phyloP scores from a whole-genome alignment of 2,113 vertebrate species.

The Lophotis ruficrista region DNA sequence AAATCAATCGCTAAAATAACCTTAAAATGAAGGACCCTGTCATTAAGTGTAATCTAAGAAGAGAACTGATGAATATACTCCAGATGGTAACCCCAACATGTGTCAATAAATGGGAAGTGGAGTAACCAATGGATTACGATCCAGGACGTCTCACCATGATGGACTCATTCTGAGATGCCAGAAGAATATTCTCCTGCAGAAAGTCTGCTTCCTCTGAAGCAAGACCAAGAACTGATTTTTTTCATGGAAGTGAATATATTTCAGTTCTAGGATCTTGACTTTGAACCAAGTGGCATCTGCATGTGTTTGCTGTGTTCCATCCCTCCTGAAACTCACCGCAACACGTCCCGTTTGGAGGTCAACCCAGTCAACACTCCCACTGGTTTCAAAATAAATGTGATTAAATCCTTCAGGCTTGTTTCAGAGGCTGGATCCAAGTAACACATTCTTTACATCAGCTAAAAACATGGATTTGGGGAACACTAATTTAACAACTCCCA shows the following conservation, averaged over 20 bases:
- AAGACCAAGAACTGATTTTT: background rate
- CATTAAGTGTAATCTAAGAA: background rate
- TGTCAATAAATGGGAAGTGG: background rate
- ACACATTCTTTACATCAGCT: background rate
- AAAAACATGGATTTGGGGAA: background rate
- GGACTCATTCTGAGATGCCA: background rate
- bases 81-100: background rate
- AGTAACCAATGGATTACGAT: background rate
- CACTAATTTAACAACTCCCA: background rate
- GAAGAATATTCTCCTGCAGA: background rate
- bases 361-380: background rate
- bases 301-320: rapidly evolving
- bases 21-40: background rate
- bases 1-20: background rate
- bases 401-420: background rate
- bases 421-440: background rate
- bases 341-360: background rate
- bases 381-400: background rate
- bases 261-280: background rate
- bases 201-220: background rate
- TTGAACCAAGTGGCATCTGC: background rate
- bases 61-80: background rate
- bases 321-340: background rate
- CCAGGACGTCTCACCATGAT: background rate
- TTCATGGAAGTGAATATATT: background rate